These are phyloP conservation scores for Zosterops lateralis DNA, from an alignment of 2,113 vertebrate species.

Conservation along the genomic window DNA sequence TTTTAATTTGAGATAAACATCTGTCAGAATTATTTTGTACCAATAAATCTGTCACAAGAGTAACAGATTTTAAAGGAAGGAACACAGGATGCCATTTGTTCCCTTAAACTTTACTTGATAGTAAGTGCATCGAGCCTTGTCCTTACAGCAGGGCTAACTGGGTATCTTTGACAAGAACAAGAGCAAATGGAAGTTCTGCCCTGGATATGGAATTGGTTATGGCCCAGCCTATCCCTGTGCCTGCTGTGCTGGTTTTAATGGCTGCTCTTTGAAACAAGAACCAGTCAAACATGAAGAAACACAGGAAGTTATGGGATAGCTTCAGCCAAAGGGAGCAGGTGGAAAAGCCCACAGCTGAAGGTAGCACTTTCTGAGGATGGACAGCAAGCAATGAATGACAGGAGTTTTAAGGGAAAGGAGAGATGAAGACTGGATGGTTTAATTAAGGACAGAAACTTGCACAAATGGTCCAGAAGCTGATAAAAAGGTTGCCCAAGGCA, in stretches of 20 bases:
- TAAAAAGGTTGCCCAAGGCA: neutral
- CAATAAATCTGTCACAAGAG: fast-evolving
- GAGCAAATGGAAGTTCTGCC: neutral
- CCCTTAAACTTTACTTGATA: neutral
- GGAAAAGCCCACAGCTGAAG: neutral
- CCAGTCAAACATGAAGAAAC: neutral
- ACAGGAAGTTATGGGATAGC: neutral
- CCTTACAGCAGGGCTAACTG: neutral
- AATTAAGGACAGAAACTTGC: neutral
- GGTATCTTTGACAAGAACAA: neutral
- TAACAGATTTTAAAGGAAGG: neutral
- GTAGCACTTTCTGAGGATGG: neutral
- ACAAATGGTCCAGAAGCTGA: neutral
- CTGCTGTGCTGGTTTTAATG: neutral
- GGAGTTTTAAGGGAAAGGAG: neutral
- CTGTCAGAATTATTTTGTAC: neutral
- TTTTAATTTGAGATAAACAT: neutral
- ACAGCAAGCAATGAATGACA: neutral
- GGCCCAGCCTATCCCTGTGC: neutral
- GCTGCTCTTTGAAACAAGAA: neutral
- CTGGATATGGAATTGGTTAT: neutral
- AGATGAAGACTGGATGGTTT: neutral
- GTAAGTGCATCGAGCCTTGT: neutral
- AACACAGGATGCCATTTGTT: neutral
- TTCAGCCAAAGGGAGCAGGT: neutral